Evolutionary conservation across 2,113 vertebrate genomes (phyloP).

Genomic region (Cyphomyrus plagiostoma): DNA sequence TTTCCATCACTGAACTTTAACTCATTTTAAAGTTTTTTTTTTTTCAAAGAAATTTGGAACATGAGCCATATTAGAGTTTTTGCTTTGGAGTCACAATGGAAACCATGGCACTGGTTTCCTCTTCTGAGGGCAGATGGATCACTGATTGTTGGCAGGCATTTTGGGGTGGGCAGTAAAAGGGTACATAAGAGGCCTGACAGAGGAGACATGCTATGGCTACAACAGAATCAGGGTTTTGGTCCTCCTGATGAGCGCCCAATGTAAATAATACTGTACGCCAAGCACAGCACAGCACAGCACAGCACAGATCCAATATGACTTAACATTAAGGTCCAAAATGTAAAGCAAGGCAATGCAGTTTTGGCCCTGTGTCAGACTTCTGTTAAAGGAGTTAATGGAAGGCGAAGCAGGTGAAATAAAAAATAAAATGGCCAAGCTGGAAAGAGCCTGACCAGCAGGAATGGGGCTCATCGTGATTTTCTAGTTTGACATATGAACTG

Average conservation of each 20-base stretch:
- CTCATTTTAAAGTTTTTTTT: neutral
- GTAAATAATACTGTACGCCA: neutral
- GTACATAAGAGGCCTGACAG: neutral
- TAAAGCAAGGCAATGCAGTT: neutral
- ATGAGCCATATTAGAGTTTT: neutral
- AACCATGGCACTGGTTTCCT: neutral
- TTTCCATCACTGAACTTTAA: neutral
- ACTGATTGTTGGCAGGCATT: neutral
- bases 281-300: too few species aligned
- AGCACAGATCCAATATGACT: neutral
- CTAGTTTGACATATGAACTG: neutral
- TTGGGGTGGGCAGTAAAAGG: neutral
- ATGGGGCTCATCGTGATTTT: neutral
- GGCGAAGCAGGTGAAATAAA: neutral
- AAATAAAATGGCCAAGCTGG: neutral
- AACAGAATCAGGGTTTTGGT: neutral
- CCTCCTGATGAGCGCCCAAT: neutral
- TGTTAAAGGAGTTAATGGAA: neutral
- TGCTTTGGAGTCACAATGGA: conserved; percentile 20
- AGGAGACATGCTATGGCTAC: neutral
- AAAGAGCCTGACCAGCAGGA: neutral
- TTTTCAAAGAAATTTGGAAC: neutral
- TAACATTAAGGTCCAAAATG: conserved; percentile 14
- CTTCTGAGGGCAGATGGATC: neutral
- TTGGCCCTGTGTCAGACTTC: neutral